Evolutionary conservation across 2,797 vertebrate genomes (phyloP).

Genomic region (Alexandromys oeconomus): DNA sequence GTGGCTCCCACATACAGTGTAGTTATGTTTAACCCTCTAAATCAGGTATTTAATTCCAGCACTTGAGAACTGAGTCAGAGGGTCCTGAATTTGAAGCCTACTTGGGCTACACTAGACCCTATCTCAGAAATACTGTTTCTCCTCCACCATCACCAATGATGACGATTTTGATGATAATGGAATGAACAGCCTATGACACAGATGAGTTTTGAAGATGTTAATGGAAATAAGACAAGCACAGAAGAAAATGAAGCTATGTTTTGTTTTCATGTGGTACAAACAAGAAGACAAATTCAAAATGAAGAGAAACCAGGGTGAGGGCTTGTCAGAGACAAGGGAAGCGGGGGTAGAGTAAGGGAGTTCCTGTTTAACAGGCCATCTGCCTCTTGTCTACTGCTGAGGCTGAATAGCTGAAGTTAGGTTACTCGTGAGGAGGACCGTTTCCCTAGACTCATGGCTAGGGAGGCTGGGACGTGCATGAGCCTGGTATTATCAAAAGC

Average conservation of each 20-base stretch:
- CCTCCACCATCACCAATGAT: neutral
- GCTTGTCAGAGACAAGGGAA: neutral
- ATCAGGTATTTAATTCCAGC: neutral
- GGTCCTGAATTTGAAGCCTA: neutral
- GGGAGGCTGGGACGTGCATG: neutral
- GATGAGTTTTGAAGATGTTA: neutral
- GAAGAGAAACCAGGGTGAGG: neutral
- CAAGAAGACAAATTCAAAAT: neutral
- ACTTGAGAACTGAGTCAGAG: no score
- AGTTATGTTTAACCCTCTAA: neutral
- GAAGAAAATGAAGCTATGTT: neutral
- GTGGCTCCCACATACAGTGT: accelerated
- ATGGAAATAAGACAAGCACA: neutral
- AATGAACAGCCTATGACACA: neutral
- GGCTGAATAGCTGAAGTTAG: neutral
- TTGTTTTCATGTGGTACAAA: accelerated
- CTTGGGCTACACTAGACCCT: neutral
- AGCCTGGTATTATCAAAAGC: no score
- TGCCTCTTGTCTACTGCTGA: no score
- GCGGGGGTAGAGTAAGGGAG: accelerated
- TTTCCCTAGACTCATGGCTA: neutral
- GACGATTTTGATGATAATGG: neutral
- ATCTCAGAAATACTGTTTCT: neutral
- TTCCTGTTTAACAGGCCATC: neutral
- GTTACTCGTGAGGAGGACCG: neutral